Percentiles rank a stretch among this genome's conserved stretches.
Conservation (phyloP, 2,113 vertebrate species). For the Sceloporus tristichus region DNA sequence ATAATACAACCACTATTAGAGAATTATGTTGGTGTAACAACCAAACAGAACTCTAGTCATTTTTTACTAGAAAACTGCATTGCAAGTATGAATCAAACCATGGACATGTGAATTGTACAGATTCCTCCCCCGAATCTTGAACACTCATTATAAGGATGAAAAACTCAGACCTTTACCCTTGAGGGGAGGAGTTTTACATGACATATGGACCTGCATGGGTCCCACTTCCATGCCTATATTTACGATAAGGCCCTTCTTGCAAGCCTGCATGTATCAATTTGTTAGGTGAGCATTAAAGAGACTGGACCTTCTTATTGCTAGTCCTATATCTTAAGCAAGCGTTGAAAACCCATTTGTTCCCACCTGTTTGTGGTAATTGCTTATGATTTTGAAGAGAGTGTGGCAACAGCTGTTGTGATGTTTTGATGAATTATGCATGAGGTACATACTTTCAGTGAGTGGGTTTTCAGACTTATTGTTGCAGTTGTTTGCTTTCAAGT, state of each 20-base stretch:
- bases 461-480: neutral
- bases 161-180: neutral
- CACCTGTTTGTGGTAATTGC: neutral
- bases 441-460: neutral
- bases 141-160: neutral
- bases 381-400: too few relatives aligned
- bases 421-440: neutral
- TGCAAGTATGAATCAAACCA: neutral
- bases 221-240: too few relatives aligned
- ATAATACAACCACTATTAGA: too few relatives aligned
- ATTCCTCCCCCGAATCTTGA: neutral
- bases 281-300: neutral
- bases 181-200: neutral
- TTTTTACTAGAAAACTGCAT: neutral
- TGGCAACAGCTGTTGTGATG: neutral
- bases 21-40: too few relatives aligned
- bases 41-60: neutral
- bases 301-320: neutral
- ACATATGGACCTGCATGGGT: neutral
- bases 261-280: neutral
- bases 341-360: neutral
- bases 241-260: too few relatives aligned
- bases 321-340: neutral
- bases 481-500: too few relatives aligned
- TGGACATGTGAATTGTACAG: neutral